phyloP scores from a whole-genome alignment of 2,797 vertebrate genomes.

The Mormyrops boulengeri region DNA sequence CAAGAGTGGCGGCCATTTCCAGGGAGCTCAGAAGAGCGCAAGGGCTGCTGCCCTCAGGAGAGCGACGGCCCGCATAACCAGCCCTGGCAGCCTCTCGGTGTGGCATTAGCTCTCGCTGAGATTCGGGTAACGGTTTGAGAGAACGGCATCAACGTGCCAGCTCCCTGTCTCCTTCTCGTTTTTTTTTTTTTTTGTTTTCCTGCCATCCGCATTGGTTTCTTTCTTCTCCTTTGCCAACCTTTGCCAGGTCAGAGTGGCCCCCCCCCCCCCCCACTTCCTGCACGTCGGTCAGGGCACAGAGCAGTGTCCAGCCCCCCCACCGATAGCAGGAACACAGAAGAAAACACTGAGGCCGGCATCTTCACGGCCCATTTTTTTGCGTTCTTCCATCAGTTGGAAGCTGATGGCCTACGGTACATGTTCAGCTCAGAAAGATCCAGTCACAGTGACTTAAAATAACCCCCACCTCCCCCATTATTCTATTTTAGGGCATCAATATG shows the following conservation, averaged over 20 bases:
- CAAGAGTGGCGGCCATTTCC: conserved; percentile 39
- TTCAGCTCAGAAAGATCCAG: neutral
- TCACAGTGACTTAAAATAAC: neutral
- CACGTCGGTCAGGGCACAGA: conserved; percentile 53
- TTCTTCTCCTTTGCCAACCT: conserved; percentile 37
- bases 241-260: conserved; percentile 30
- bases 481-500: neutral
- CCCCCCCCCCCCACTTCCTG: conserved; percentile 6
- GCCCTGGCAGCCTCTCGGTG: conserved; percentile 19
- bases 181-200: conserved; percentile 28
- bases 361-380: conserved; percentile 48
- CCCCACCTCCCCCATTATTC: neutral
- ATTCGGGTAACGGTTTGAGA: conserved; percentile 29
- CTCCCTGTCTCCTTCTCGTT: conserved; percentile 33
- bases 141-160: conserved; percentile 29
- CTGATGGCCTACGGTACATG: neutral
- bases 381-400: conserved; percentile 36
- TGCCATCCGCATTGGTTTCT: conserved; percentile 34
- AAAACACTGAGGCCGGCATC: conserved; percentile 46
- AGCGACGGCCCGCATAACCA: conserved; percentile 23
- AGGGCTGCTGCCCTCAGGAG: conserved; percentile 13
- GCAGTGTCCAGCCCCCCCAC: conserved; percentile 59
- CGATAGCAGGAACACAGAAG: conserved; percentile 39
- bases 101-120: conserved; percentile 19
- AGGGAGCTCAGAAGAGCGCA: neutral